A percentile compares a stretch with the other conserved stretches of the same genome.
These are phyloP conservation scores for Ramphastos sulfuratus DNA, from an alignment of 2,113 vertebrate genomes.

Conservation along the genomic window DNA sequence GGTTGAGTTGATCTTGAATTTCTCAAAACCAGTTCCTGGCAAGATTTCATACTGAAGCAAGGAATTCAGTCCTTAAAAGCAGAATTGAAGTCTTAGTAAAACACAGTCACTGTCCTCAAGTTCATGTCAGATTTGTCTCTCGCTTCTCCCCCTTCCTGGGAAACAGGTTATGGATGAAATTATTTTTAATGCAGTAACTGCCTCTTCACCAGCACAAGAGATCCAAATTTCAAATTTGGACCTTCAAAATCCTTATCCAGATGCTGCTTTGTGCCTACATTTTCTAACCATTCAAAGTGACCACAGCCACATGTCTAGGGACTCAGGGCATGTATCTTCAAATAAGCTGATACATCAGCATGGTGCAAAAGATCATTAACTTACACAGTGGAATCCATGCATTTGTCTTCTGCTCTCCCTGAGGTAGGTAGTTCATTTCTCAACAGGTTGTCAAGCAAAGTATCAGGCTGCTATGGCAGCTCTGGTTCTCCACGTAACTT, in stretches of 20 bases:
- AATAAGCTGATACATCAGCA: background rate
- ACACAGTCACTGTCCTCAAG: background rate
- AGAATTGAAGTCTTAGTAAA: background rate
- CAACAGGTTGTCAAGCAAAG: background rate
- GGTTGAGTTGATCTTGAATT: slow-evolving; percentile 83
- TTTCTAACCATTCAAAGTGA: background rate
- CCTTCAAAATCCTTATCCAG: background rate
- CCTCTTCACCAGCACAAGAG: background rate
- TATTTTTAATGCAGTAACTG: background rate
- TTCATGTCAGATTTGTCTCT: background rate
- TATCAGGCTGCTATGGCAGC: background rate
- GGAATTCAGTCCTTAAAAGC: slow-evolving; percentile 83
- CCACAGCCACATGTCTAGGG: background rate
- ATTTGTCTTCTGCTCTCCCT: background rate
- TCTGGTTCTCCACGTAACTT: background rate
- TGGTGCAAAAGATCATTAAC: background rate
- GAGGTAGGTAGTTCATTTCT: background rate
- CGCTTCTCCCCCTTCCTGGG: background rate
- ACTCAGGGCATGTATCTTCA: background rate
- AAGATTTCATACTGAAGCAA: slow-evolving; percentile 86
- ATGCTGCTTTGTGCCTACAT: background rate
- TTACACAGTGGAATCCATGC: background rate
- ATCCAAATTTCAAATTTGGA: background rate
- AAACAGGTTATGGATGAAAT: background rate
- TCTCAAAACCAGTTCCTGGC: slow-evolving; percentile 81